Evolutionary conservation across 2,888 invertebrate genomes (phyloP), one percentile per base, ranked within the genome.

Genomic region (Hirtodrosophila histrioides): DNA sequence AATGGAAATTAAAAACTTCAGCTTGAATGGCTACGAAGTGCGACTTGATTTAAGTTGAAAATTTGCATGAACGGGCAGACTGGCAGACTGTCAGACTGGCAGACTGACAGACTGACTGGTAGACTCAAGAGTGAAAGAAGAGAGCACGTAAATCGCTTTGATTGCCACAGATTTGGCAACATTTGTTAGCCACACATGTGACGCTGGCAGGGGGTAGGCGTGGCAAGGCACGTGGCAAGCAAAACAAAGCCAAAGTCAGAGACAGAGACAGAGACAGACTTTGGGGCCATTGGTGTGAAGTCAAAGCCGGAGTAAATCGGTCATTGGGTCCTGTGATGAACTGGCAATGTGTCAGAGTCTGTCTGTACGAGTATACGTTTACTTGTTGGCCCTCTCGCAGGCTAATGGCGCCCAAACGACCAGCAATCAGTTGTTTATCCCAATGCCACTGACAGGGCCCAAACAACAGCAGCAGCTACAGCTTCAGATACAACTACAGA

Each of bases 331-430:
- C 54, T 71, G 86, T 86, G 84, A 84, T 88, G 88, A 88, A 86
- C 88, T 84, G 84, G 88, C 84, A 86, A 84, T 88, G 83, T 83
- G 88, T 83, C 80, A 69, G 83, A 44, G 2, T 27, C 60, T 49
- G 40, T 62, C 45, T 44, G 37, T 51, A 49, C 24, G 46, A 11
- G 46, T 56, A 46, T 51, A 40, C 44, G 40, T 31, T 55, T 31
- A 41, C 53, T 53, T 51, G 65, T 58, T 75, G 76, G 63, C 33
- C 50, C 48, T 39, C 53, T 48, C 39, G 48, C 62, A 49, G 80
- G 72, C 75, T 88, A 88, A 85, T 85, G 71, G 87, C 64, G 65
- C 68, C 70, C 80, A 88, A 84, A 85, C 81, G 87, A 86, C 63
- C 66, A 58, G 81, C 84, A 79, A 84, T 84, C 85, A 77, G 85